Evolutionary conservation across 2,888 invertebrate species (phyloP).

Genomic region (Gibbula magus): DNA sequence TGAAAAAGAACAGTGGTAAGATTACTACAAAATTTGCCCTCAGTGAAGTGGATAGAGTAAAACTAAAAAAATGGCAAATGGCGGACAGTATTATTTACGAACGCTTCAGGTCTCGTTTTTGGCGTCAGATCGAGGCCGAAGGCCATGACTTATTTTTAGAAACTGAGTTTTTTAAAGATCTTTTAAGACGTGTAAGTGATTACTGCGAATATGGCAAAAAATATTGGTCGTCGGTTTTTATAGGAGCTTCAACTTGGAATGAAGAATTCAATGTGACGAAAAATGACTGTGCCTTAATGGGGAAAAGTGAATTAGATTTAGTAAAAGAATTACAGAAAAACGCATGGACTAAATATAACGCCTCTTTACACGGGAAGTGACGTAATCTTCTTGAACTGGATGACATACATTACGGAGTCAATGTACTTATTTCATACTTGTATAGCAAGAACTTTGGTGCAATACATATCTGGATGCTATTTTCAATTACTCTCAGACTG

Average conservation of each 20-base stretch:
- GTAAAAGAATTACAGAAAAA: neutral
- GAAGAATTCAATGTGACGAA: conserved; percentile 1
- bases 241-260: conserved; percentile 21
- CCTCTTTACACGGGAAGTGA: neutral
- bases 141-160: conserved; percentile 45
- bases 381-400: no score
- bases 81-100: conserved; percentile 64
- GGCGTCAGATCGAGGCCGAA: conserved; percentile 38
- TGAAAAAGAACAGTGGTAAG: conserved; percentile 50
- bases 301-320: neutral
- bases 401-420: no score
- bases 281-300: conserved; percentile 19
- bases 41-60: conserved; percentile 37
- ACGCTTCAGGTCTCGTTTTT: conserved; percentile 55
- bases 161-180: conserved; percentile 37
- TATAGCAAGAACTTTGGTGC: no score
- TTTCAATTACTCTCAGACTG: no score
- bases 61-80: conserved; percentile 51
- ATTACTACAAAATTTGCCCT: conserved; percentile 36
- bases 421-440: no score
- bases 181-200: conserved; percentile 31
- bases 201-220: conserved; percentile 36
- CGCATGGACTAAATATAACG: neutral
- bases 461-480: no score
- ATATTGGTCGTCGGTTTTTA: neutral